These are phyloP conservation scores for Syritta pipiens DNA, from an alignment of 2,888 invertebrate genomes.

Conservation along the genomic window DNA sequence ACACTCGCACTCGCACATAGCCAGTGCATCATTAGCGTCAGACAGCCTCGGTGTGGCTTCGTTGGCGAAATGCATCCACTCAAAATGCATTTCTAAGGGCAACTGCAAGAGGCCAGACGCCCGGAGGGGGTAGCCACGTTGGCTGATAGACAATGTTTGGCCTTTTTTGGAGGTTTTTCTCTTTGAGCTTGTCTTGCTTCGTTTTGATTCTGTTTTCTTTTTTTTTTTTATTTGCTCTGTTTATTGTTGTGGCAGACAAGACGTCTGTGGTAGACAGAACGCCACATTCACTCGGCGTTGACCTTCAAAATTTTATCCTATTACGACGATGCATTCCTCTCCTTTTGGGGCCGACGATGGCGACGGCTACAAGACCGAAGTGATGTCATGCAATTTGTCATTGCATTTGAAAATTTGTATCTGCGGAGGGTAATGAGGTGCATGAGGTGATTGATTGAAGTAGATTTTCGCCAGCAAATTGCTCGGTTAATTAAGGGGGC, in stretches of 20 bases:
- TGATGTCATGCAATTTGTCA: slow-evolving; percentile 31
- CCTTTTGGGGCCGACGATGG: too few relatives aligned
- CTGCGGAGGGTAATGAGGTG: not conserved
- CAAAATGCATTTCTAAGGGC: slow-evolving; percentile 60
- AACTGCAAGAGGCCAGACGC: slow-evolving; percentile 41
- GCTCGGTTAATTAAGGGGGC: too few relatives aligned
- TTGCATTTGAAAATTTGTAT: not conserved
- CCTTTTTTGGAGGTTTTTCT: slow-evolving; percentile 33
- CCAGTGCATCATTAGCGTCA: slow-evolving; percentile 57
- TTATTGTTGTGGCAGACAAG: slow-evolving; percentile 36
- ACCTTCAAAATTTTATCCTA: slow-evolving; percentile 55
- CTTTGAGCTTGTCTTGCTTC: too few relatives aligned
- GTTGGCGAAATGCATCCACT: slow-evolving; percentile 53
- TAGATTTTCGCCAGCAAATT: too few relatives aligned
- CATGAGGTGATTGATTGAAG: too few relatives aligned
- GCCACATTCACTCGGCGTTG: slow-evolving; percentile 28
- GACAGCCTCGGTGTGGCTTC: not conserved
- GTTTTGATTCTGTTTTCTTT: not conserved
- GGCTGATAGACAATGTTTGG: slow-evolving; percentile 30
- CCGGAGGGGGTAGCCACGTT: slow-evolving; percentile 13
- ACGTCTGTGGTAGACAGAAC: slow-evolving; percentile 34
- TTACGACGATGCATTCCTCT: slow-evolving; percentile 19
- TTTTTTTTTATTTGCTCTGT: not conserved
- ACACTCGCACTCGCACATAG: slow-evolving; percentile 15
- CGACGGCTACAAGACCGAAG: slow-evolving; percentile 3